Conservation (phyloP, 2,888 invertebrate genomes). For the Yponomeuta evonymella region DNA sequence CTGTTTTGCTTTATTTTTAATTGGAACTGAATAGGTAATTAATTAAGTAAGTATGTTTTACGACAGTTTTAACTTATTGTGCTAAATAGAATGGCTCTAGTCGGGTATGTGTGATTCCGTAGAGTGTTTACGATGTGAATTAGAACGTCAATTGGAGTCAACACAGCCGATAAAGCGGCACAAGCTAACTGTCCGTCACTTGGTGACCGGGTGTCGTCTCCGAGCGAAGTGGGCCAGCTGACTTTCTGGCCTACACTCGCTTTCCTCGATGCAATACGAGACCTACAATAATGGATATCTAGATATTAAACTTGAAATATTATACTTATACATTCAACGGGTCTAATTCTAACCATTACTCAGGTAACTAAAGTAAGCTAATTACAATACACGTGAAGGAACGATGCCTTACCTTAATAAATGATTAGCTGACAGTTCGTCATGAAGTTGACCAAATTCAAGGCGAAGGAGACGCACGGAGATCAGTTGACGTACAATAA, state of each 20-base stretch:
- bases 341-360: slow-evolving; percentile 15
- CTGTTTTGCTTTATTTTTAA: not conserved
- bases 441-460: slow-evolving; percentile 55
- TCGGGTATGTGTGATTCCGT: not conserved
- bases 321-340: too few relatives aligned
- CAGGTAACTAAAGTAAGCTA: not conserved
- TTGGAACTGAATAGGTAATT: not conserved
- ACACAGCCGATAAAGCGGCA: slow-evolving; percentile 43
- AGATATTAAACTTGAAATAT: slow-evolving; percentile 17
- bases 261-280: slow-evolving; percentile 31
- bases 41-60: not conserved
- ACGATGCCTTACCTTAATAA: slow-evolving; percentile 44
- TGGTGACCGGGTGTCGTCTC: slow-evolving; percentile 52
- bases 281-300: slow-evolving; percentile 17
- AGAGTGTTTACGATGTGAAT: slow-evolving; percentile 18
- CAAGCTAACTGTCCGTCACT: slow-evolving; percentile 57
- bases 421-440: slow-evolving; percentile 48
- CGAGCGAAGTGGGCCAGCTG: slow-evolving; percentile 63
- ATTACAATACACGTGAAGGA: not conserved
- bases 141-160: slow-evolving; percentile 32
- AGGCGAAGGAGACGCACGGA: slow-evolving; percentile 40
- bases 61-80: not conserved
- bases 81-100: not conserved
- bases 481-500: slow-evolving; percentile 52
- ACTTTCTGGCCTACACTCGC: slow-evolving; percentile 59